These are phyloP conservation scores for Xanthorhoe designata DNA, from an alignment of 2,888 invertebrate genomes.

Conservation along the genomic window DNA sequence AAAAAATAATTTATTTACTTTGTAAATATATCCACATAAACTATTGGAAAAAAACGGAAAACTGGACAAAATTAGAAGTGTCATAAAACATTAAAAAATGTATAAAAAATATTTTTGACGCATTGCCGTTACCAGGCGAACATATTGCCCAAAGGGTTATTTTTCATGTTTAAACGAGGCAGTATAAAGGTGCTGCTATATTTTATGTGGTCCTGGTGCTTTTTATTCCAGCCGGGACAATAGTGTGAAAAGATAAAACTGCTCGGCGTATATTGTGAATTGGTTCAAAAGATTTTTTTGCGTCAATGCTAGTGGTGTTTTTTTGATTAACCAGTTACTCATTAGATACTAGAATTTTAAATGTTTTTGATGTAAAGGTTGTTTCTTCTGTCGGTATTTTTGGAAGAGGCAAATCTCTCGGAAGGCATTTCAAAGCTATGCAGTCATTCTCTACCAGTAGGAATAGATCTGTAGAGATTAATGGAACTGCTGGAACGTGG, in stretches of 20 bases:
- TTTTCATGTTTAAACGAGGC: conserved; percentile 51
- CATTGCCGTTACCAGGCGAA: conserved; percentile 41
- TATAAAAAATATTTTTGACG: conserved; percentile 9
- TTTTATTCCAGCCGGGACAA: conserved; percentile 43
- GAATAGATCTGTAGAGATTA: too few relatives aligned
- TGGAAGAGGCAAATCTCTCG: too few relatives aligned
- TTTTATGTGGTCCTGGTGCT: conserved; percentile 38
- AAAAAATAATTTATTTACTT: background rate
- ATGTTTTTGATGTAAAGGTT: too few relatives aligned
- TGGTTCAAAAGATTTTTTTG: conserved; percentile 41
- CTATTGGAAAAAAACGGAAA: too few relatives aligned
- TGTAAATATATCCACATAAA: too few relatives aligned
- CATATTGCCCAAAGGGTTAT: conserved; percentile 50
- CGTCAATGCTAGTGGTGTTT: conserved; percentile 35
- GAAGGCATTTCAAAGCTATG: too few relatives aligned
- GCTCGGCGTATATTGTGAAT: conserved; percentile 25
- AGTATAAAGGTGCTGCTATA: conserved; percentile 43
- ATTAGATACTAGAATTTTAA: too few relatives aligned
- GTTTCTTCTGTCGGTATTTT: too few relatives aligned
- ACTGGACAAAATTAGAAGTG: background rate
- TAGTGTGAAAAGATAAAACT: conserved; percentile 52
- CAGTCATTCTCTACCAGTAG: too few relatives aligned
- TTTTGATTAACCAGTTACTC: background rate
- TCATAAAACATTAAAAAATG: background rate
- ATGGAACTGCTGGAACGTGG: too few relatives aligned